phyloP scores from a whole-genome alignment of 2,113 vertebrate genomes.

The Phodopus roborovskii region DNA sequence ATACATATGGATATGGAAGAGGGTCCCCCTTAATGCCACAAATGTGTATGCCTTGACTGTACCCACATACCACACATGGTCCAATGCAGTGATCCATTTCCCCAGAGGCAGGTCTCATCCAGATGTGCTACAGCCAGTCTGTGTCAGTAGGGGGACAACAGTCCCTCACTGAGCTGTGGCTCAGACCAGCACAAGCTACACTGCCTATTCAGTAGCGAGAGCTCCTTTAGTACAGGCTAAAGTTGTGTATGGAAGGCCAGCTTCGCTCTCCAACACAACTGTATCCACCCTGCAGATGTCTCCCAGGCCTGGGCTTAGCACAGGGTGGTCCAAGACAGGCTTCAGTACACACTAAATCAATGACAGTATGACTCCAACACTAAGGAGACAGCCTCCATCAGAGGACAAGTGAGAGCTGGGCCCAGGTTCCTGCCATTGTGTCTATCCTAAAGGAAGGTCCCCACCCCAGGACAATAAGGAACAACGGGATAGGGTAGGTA shows the following conservation, averaged over 20 bases:
- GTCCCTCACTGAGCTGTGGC: too few species aligned
- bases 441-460: neutral
- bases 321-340: neutral
- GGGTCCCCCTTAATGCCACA: neutral
- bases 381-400: neutral
- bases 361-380: neutral
- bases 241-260: neutral
- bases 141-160: neutral
- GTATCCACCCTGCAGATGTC: neutral
- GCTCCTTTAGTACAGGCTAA: fast-evolving
- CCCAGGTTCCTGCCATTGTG: fast-evolving
- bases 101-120: fast-evolving
- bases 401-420: fast-evolving
- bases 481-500: neutral
- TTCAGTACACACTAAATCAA: fast-evolving
- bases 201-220: neutral
- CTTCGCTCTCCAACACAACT: fast-evolving
- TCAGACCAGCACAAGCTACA: fast-evolving
- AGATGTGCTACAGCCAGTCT: fast-evolving
- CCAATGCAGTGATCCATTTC: neutral
- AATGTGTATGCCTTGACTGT: too few species aligned
- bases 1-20: too few species aligned
- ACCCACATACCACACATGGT: neutral
- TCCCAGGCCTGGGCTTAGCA: neutral
- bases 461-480: neutral